These are phyloP conservation scores for Hydra vulgaris DNA, from an alignment of 30 jellyfish, hydroid and myxozoan species.

Conservation along the genomic window DNA sequence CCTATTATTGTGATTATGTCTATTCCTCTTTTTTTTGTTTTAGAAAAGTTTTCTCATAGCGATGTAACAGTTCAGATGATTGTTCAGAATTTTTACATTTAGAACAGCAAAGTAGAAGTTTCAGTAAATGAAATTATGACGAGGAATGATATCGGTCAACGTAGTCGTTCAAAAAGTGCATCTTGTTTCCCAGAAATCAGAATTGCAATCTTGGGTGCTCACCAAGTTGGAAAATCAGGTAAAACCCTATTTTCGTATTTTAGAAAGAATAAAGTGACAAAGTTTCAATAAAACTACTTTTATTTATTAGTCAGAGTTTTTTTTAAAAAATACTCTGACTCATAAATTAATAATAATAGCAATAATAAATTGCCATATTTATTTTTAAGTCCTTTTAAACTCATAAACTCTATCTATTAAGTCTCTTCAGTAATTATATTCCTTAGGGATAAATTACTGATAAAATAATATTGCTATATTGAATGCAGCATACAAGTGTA, in stretches of 20 bases:
- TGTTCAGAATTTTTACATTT: background rate
- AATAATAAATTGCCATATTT: too few species aligned
- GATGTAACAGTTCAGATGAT: background rate
- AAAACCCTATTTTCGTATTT: background rate
- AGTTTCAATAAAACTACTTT: background rate
- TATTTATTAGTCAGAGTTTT: background rate
- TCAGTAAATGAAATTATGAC: background rate
- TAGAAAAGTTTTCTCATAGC: background rate
- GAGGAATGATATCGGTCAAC: background rate
- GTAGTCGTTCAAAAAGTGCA: constrained; percentile 28
- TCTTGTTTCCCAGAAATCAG: constrained; percentile 38
- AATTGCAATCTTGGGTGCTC: constrained; percentile 72
- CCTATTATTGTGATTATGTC: too few species aligned
- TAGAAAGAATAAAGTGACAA: background rate
- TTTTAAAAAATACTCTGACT: background rate
- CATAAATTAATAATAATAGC: background rate
- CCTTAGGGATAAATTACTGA: too few species aligned
- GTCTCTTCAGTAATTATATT: too few species aligned
- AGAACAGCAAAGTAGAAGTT: background rate
- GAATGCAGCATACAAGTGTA: too few species aligned
- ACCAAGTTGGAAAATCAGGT: constrained; percentile 91
- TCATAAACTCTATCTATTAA: too few species aligned
- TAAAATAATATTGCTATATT: too few species aligned
- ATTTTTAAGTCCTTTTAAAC: too few species aligned
- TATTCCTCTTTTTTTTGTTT: background rate